phyloP scores from a whole-genome alignment of 2,113 vertebrate genomes.

The Rhabdornis inornatus region DNA sequence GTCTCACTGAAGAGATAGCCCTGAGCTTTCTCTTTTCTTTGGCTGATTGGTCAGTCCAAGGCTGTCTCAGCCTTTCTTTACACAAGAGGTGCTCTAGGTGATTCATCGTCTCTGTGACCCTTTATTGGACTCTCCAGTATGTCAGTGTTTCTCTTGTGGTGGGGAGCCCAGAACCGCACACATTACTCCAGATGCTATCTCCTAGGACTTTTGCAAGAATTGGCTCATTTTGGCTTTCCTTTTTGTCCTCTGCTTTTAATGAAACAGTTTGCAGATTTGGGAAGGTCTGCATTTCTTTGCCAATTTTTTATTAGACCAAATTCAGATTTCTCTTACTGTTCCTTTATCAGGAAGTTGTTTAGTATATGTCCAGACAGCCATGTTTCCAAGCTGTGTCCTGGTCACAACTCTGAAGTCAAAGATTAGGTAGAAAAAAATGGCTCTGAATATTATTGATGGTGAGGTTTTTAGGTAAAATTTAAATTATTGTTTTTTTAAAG shows the following conservation, averaged over 20 bases:
- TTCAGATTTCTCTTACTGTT: background rate
- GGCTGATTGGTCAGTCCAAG: background rate
- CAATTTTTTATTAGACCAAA: background rate
- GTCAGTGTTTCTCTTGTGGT: background rate
- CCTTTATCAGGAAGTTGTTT: background rate
- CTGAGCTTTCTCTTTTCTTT: background rate
- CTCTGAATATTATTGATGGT: background rate
- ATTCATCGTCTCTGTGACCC: background rate
- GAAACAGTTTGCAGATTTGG: background rate
- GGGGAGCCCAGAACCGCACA: background rate
- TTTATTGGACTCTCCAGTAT: background rate
- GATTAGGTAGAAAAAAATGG: background rate
- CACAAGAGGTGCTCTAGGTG: background rate
- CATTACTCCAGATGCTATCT: background rate
- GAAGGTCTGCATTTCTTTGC: background rate
- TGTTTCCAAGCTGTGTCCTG: background rate
- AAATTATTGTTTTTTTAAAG: background rate
- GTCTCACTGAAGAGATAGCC: background rate
- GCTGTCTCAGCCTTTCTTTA: background rate
- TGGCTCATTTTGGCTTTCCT: background rate
- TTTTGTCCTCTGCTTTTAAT: background rate
- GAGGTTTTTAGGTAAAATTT: background rate
- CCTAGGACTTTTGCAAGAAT: background rate
- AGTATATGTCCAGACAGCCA: background rate
- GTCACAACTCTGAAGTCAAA: background rate